Conservation (phyloP, 1,140 invertebrate species). For the Eufriesea mexicana region DNA sequence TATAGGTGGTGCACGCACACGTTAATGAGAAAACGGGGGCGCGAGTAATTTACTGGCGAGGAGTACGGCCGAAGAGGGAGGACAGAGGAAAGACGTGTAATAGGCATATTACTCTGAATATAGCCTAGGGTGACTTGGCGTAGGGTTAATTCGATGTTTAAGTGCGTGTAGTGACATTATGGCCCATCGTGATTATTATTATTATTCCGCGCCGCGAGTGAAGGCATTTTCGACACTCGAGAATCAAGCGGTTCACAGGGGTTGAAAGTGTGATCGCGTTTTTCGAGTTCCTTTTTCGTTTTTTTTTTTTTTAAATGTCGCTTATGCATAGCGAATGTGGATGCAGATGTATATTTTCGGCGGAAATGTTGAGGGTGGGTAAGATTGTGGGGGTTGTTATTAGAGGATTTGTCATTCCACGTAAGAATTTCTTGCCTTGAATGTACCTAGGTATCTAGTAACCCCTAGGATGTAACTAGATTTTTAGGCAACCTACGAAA, state of each 20-base stretch:
- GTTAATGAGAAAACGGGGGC: slow-evolving; percentile 66
- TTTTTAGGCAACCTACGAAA: too few species aligned
- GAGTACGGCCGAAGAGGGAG: slow-evolving; percentile 63
- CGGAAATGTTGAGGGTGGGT: too few species aligned
- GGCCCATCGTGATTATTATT: slow-evolving; percentile 33
- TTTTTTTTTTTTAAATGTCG: neutral
- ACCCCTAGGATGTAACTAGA: too few species aligned
- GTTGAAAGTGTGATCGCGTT: neutral
- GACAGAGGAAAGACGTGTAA: slow-evolving; percentile 67
- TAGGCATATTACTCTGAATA: slow-evolving; percentile 63
- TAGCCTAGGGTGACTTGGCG: slow-evolving; percentile 52
- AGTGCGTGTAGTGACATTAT: slow-evolving; percentile 55
- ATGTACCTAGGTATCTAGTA: too few species aligned
- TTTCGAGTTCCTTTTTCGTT: neutral
- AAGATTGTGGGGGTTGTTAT: too few species aligned
- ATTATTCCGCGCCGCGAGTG: slow-evolving; percentile 38
- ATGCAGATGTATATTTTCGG: too few species aligned
- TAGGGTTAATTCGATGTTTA: slow-evolving; percentile 64
- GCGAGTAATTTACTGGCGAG: slow-evolving; percentile 66
- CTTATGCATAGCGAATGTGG: too few species aligned
- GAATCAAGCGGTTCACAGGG: neutral
- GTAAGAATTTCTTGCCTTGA: too few species aligned
- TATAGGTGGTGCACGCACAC: slow-evolving; percentile 50
- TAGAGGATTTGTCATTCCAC: too few species aligned
- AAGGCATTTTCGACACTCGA: slow-evolving; percentile 22